phyloP scores from a whole-genome alignment of 2,888 invertebrate species.

The Lasioglossum lativentre region DNA sequence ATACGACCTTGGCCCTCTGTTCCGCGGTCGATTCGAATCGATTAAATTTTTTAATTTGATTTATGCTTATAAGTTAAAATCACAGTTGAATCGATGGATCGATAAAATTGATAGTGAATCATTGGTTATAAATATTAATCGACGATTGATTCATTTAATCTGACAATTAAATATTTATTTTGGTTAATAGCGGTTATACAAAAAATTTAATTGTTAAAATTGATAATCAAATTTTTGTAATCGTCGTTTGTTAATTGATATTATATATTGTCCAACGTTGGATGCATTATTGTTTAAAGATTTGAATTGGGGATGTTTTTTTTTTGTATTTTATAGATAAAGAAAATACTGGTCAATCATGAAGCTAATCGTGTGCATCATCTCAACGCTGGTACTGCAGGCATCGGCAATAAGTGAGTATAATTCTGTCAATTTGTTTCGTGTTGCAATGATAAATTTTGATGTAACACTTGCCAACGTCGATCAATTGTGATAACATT shows the following conservation, averaged over 20 bases:
- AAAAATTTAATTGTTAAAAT: neutral
- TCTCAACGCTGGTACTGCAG: slow-evolving; percentile 75
- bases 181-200: neutral
- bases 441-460: slow-evolving; percentile 42
- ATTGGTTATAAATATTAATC: neutral
- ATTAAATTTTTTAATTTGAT: neutral
- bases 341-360: slow-evolving; percentile 67
- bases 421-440: slow-evolving; percentile 45
- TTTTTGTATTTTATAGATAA: slow-evolving; percentile 40
- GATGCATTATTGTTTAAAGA: neutral
- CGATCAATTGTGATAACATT: slow-evolving; percentile 46
- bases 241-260: neutral
- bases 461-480: slow-evolving; percentile 16
- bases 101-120: neutral
- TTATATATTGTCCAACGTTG: neutral
- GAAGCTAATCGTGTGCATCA: slow-evolving; percentile 76
- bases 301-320: neutral
- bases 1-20: neutral
- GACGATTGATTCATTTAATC: neutral
- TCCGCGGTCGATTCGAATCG: neutral
- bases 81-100: neutral
- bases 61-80: neutral
- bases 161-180: neutral
- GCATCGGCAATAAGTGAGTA: slow-evolving; percentile 80
- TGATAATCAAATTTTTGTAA: neutral